phyloP scores from a whole-genome alignment of 2,113 vertebrate genomes.

The Nesoenas mayeri region DNA sequence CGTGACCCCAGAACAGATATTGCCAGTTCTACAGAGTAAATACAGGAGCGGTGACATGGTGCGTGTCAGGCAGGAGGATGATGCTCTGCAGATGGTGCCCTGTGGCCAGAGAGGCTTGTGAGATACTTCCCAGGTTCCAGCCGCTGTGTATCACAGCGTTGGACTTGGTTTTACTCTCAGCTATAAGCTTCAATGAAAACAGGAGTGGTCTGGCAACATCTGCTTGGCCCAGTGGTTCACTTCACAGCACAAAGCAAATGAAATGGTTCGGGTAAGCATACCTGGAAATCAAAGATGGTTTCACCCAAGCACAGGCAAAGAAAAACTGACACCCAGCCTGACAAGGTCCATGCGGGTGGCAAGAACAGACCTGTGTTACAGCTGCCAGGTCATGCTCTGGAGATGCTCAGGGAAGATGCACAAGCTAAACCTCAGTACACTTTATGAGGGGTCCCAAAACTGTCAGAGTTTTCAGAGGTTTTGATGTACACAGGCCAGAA shows the following conservation, averaged over 20 bases:
- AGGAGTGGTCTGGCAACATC: not conserved
- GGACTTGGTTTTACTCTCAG: not conserved
- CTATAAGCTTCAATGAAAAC: not conserved
- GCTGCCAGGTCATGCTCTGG: not conserved
- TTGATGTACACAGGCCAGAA: not conserved
- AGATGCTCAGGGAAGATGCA: not conserved
- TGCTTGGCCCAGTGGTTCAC: not conserved
- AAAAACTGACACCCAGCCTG: not conserved
- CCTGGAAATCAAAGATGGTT: not conserved
- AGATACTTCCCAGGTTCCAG: not conserved
- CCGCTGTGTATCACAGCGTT: not conserved
- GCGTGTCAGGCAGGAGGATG: no score
- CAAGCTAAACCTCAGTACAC: not conserved
- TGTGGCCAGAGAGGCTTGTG: not conserved
- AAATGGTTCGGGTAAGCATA: not conserved
- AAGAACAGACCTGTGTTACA: not conserved
- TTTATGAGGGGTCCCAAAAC: not conserved
- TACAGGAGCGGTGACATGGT: rapidly evolving
- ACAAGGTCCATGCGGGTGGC: not conserved
- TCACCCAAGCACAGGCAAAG: not conserved
- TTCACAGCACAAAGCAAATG: not conserved
- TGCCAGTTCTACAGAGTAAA: not conserved
- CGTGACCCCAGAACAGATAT: rapidly evolving
- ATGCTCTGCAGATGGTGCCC: not conserved
- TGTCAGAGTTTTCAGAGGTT: not conserved